These are phyloP conservation scores for Spongilla lacustris DNA, from an alignment of 37 sponge, comb jelly and placozoan genomes.

Conservation along the genomic window DNA sequence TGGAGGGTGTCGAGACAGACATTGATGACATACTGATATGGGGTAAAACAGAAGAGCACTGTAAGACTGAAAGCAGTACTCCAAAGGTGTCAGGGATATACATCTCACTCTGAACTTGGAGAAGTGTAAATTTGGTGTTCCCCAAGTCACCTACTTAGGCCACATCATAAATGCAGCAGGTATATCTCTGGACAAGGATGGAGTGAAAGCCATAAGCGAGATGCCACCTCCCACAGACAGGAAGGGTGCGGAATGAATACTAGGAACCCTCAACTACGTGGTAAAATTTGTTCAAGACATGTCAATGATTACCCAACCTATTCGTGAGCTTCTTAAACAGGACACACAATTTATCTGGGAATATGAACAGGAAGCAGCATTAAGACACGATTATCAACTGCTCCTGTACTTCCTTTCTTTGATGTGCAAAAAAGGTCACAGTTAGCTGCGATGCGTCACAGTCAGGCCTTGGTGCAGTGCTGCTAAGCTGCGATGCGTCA, in stretches of 20 bases:
- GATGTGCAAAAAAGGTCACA: slow-evolving; percentile 19
- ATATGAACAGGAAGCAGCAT: slow-evolving; percentile 24
- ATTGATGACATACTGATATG: no score
- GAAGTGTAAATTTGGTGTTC: slow-evolving; percentile 23
- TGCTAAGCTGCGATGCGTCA: no score
- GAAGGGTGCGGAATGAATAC: slow-evolving; percentile 33
- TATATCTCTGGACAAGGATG: no score
- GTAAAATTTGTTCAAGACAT: slow-evolving; percentile 52
- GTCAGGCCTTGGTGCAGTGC: no score
- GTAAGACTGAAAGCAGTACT: no score
- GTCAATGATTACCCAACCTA: slow-evolving; percentile 38
- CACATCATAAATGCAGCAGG: slow-evolving; percentile 48
- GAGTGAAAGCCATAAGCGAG: slow-evolving; percentile 49
- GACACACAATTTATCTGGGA: no score
- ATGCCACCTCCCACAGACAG: slow-evolving; percentile 57
- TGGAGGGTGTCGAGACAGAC: no score
- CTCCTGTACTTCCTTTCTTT: slow-evolving; percentile 55
- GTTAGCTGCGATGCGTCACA: no score
- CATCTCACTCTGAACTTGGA: no score
- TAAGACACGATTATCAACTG: slow-evolving; percentile 40
- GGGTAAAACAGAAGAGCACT: slow-evolving; percentile 7
- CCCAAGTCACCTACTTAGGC: slow-evolving; percentile 54
- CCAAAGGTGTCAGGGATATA: no score
- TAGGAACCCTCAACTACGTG: slow-evolving; percentile 51
- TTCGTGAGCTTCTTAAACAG: no score